phyloP scores from a whole-genome alignment of 64 coral and sea anemone species.

The Montipora efflorescens region DNA sequence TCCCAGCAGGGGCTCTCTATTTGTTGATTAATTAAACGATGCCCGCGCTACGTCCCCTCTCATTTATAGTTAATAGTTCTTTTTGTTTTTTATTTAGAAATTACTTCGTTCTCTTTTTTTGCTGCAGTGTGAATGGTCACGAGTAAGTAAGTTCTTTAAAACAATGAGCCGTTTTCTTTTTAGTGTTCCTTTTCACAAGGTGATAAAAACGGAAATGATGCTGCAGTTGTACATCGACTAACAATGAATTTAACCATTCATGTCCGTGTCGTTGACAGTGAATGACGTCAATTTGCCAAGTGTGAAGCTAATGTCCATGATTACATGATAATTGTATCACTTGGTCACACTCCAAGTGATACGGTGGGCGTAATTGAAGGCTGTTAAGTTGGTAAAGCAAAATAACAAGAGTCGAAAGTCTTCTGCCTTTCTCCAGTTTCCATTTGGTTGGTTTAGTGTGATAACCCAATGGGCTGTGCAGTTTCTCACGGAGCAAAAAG shows the following conservation, averaged over 20 bases:
- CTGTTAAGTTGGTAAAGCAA: not conserved
- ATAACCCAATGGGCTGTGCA: slow-evolving; percentile 1
- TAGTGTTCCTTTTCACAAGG: not conserved
- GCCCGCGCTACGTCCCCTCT: no score
- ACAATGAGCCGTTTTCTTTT: no score
- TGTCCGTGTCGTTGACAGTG: not conserved
- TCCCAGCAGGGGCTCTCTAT: no score
- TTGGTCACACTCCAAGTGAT: not conserved
- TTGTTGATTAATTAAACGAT: no score
- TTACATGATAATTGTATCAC: not conserved
- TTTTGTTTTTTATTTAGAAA: no score
- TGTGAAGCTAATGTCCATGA: not conserved
- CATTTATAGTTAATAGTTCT: no score
- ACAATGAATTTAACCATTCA: not conserved
- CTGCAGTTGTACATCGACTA: not conserved
- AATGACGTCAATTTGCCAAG: not conserved
- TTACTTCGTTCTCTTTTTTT: no score
- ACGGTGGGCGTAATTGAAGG: not conserved
- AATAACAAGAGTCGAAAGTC: not conserved
- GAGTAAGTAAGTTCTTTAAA: no score
- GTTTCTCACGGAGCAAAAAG: not conserved
- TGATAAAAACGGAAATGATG: not conserved
- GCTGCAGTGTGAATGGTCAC: no score
- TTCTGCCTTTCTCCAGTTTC: not conserved
- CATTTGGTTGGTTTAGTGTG: not conserved